These are phyloP conservation scores for Podarcis lilfordi DNA, from an alignment of 2,797 vertebrate genomes.

Conservation along the genomic window DNA sequence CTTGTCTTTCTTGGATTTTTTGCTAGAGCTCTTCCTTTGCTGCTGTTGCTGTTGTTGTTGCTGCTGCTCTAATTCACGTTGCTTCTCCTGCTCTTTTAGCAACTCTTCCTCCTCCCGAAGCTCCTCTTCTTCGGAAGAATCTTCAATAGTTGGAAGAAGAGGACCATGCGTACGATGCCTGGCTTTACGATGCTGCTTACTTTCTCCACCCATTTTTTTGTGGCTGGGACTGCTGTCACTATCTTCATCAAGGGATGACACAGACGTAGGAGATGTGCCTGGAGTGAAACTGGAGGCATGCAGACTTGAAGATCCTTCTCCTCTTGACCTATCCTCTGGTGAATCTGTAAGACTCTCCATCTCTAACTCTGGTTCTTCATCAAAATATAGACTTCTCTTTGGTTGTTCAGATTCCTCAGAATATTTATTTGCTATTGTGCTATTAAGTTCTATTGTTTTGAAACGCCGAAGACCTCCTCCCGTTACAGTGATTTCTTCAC, in stretches of 20 bases:
- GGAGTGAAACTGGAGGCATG: conserved; percentile 94
- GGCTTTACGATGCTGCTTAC: conserved; percentile 92
- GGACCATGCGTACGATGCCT: conserved; percentile 90
- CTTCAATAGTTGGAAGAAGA: conserved; percentile 90
- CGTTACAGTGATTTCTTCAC: conserved; percentile 77
- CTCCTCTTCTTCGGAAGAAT: conserved; percentile 96
- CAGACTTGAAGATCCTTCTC: conserved; percentile 95
- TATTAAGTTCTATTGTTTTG: conserved; percentile 94
- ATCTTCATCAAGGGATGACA: conserved; percentile 97
- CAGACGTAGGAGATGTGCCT: conserved; percentile 93
- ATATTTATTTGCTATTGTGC: conserved; percentile 80
- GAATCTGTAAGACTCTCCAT: conserved; percentile 95
- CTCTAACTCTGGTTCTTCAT: conserved; percentile 86
- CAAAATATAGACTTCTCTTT: conserved; percentile 81
- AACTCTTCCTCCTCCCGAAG: conserved; percentile 93
- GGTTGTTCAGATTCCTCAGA: conserved; percentile 78
- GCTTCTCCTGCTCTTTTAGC: conserved; percentile 92
- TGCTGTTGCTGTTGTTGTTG: conserved; percentile 88
- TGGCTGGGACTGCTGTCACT: conserved; percentile 96
- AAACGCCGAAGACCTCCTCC: conserved; percentile 90
- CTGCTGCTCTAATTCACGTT: conserved; percentile 85
- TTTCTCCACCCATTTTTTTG: conserved; percentile 88
- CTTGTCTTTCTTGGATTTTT: conserved; percentile 98
- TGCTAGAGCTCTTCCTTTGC: conserved; percentile 89
- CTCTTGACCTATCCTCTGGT: conserved; percentile 93